phyloP scores from a whole-genome alignment of 2,888 invertebrate genomes.

The Thelaira solivaga region DNA sequence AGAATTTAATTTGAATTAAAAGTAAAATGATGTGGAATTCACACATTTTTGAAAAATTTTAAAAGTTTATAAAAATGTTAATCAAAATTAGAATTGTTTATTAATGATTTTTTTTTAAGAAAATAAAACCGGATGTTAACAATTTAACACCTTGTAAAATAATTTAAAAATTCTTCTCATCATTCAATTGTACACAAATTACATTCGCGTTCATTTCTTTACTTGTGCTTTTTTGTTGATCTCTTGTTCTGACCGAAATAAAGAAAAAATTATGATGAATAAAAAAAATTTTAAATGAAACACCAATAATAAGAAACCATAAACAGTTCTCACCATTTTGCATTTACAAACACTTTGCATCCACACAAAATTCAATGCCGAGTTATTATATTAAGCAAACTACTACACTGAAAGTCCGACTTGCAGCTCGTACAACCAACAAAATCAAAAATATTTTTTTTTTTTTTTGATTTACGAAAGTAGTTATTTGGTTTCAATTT shows the following conservation, averaged over 20 bases:
- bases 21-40: too few relatives aligned
- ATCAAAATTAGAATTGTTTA: background rate
- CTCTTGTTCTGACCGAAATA: background rate
- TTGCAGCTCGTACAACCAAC: constrained; percentile 1
- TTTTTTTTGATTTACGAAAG: too few relatives aligned
- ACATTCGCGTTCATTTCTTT: constrained; percentile 16
- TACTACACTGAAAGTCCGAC: constrained; percentile 26
- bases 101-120: background rate
- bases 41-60: too few relatives aligned
- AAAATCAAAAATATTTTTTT: too few relatives aligned
- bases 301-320: constrained; percentile 27
- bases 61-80: background rate
- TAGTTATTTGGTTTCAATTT: background rate
- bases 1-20: too few relatives aligned
- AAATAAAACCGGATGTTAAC: constrained; percentile 51
- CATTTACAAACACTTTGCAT: constrained; percentile 33
- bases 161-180: constrained; percentile 10
- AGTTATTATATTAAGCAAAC: constrained; percentile 43
- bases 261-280: constrained; percentile 5
- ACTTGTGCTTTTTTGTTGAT: background rate
- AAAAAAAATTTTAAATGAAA: constrained; percentile 4
- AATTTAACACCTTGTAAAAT: constrained; percentile 51
- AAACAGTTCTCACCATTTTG: constrained; percentile 50
- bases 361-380: constrained; percentile 33
- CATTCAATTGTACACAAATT: background rate